A percentile compares a stretch with the other conserved stretches of the same genome.
Evolutionary conservation across 2,113 vertebrate species (phyloP).

Genomic region (Trogon melanurus): DNA sequence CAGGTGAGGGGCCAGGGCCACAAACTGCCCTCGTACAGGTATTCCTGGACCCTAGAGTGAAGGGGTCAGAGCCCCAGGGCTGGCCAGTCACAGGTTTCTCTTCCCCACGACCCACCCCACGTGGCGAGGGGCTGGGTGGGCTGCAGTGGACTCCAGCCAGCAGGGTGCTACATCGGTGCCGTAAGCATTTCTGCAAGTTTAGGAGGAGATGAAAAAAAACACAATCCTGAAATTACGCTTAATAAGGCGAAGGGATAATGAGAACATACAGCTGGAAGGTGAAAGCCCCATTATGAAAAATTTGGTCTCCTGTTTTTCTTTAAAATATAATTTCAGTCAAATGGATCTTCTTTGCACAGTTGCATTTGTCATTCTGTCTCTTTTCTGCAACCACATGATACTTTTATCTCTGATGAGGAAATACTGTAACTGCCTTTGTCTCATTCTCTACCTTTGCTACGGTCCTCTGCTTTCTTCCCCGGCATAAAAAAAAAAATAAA

Average conservation of each 20-base stretch:
- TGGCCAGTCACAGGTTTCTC: fast-evolving
- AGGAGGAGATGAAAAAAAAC: slow-evolving; percentile 14
- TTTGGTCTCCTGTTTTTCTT: slow-evolving; percentile 39
- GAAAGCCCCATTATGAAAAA: slow-evolving; percentile 48
- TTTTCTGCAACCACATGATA: slow-evolving; percentile 1
- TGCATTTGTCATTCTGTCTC: slow-evolving; percentile 47
- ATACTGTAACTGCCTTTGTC: slow-evolving; percentile 39
- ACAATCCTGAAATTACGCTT: slow-evolving; percentile 26
- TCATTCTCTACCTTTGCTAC: slow-evolving; percentile 27
- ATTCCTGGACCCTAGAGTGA: background rate
- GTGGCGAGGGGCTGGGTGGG: fast-evolving
- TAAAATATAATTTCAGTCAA: slow-evolving; percentile 58
- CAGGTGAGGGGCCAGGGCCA: background rate
- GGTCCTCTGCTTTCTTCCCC: slow-evolving; percentile 5
- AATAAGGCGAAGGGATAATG: slow-evolving; percentile 24
- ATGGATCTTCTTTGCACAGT: slow-evolving; percentile 33
- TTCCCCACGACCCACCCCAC: background rate
- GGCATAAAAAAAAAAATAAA: background rate
- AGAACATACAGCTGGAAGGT: slow-evolving; percentile 31
- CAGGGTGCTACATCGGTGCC: background rate
- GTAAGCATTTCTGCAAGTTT: background rate
- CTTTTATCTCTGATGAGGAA: slow-evolving; percentile 49
- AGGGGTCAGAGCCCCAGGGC: background rate
- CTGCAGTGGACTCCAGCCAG: background rate
- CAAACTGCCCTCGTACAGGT: background rate